These are phyloP conservation scores for Scaptomyza tumidula DNA, from an alignment of 2,888 invertebrate species.

Conservation along the genomic window DNA sequence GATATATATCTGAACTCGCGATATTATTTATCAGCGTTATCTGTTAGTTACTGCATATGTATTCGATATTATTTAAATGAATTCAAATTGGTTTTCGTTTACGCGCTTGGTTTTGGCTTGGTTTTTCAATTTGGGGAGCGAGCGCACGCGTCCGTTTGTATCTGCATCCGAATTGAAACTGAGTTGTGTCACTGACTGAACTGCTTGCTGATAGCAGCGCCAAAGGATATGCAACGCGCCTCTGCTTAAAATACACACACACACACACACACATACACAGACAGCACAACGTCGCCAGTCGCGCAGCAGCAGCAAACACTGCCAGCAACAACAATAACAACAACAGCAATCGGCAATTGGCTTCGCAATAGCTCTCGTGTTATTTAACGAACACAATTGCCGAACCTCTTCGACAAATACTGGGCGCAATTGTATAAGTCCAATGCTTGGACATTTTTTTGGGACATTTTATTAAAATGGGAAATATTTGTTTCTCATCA, in stretches of 20 bases:
- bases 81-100: slow-evolving; percentile 10
- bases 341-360: slow-evolving; percentile 24
- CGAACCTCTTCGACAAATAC: slow-evolving; percentile 9
- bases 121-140: slow-evolving; percentile 8
- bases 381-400: slow-evolving; percentile 2
- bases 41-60: not conserved
- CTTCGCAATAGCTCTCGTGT: slow-evolving; percentile 11
- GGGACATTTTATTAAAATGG: slow-evolving; percentile 4
- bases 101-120: slow-evolving; percentile 36
- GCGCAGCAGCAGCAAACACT: slow-evolving; percentile 51
- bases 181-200: slow-evolving; percentile 65
- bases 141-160: slow-evolving; percentile 73
- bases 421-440: slow-evolving; percentile 23
- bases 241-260: slow-evolving; percentile 13
- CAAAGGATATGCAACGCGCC: slow-evolving; percentile 71
- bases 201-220: slow-evolving; percentile 60
- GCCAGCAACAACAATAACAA: slow-evolving; percentile 21
- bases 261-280: not conserved
- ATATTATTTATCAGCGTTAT: slow-evolving; percentile 4
- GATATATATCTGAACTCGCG: not conserved
- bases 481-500: not conserved
- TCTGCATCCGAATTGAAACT: slow-evolving; percentile 82
- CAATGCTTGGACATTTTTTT: not conserved
- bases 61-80: not conserved
- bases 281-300: slow-evolving; percentile 42